Base-by-base conservation (phyloP, 2,797 vertebrate genomes). In the Pseudomugil tenellus region DNA sequence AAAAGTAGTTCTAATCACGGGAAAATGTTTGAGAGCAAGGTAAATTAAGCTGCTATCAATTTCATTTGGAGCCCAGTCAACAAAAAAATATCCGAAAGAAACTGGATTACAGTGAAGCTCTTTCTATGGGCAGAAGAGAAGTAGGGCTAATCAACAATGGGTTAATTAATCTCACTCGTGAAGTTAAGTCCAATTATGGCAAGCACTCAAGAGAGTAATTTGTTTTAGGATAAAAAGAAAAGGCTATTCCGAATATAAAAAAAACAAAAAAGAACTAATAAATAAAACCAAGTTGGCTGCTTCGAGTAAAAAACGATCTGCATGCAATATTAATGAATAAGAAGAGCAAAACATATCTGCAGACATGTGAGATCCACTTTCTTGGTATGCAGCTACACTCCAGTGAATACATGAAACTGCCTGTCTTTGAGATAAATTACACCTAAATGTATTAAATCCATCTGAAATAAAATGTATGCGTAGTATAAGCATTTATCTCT, bases 141-240 rank as follows among this genome's bases (percentile, higher is more conserved):
- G 78, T 64, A 63, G 55, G 71, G 65, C 63, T 77, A 80, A 89
- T 87, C 74, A 79, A 69, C 77, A 77, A 84, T 26, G 63, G 74
- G 80, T 89, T 91, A 82, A 92, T 93, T 90, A 81, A 90, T 85
- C 86, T 80, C 78, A 66, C 72, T 90, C 72, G 69, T 73, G 62
- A 89, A 81, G 77, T 77, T 77, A 84, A 74, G 80, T 83, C 82
- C 76, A 92, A 91, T 91, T 91, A 92, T 72, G 49, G 58, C 65
- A 78, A 29, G 68, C 72, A 81, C 77, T 85, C 85, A 75, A 85
- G 67, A 62, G 60, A 53, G 77, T 87, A 72, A 89, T 87, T 81
- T 81, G 72, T 81, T 84, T 72, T 26, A 29, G 14, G 8, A 62
- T 23, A 51, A 72, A 78, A 56, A 67, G 26, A 76, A 68, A 70